These are phyloP conservation scores for Picus viridis DNA, from an alignment of 2,797 vertebrate species.

Conservation along the genomic window DNA sequence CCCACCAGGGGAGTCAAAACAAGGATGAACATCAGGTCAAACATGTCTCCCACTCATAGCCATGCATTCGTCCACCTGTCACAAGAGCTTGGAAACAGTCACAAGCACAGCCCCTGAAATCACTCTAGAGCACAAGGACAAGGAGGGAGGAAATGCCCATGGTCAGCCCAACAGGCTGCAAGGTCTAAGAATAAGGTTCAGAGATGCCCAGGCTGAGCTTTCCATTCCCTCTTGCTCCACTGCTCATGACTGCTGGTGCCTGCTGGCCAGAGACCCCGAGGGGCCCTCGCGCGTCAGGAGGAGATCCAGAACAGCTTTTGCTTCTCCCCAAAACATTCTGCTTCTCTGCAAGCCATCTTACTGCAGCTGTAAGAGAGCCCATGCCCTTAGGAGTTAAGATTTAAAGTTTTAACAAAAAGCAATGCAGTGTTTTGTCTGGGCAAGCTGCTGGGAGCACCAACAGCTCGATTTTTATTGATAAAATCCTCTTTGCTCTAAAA, in stretches of 20 bases:
- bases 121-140: fast-evolving
- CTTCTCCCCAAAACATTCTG: fast-evolving
- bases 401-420: constrained; percentile 6
- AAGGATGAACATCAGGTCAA: background rate
- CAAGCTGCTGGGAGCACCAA: background rate
- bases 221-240: background rate
- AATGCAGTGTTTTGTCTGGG: background rate
- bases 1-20: background rate
- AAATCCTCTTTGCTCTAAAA: constrained; percentile 15
- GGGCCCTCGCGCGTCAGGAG: background rate
- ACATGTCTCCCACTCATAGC: background rate
- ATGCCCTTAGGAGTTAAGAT: background rate
- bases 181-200: background rate
- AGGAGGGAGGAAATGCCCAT: background rate
- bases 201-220: background rate
- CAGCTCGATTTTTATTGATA: constrained; percentile 17
- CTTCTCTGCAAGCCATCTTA: background rate
- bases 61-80: background rate
- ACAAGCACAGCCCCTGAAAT: background rate
- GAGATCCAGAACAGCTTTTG: background rate
- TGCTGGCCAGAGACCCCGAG: fast-evolving
- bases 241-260: background rate
- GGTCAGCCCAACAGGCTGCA: background rate
- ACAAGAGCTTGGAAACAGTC: background rate
- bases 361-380: background rate